These are phyloP conservation scores for Tanytarsus gracilentus DNA, from an alignment of 2,888 invertebrate species.

Conservation along the genomic window DNA sequence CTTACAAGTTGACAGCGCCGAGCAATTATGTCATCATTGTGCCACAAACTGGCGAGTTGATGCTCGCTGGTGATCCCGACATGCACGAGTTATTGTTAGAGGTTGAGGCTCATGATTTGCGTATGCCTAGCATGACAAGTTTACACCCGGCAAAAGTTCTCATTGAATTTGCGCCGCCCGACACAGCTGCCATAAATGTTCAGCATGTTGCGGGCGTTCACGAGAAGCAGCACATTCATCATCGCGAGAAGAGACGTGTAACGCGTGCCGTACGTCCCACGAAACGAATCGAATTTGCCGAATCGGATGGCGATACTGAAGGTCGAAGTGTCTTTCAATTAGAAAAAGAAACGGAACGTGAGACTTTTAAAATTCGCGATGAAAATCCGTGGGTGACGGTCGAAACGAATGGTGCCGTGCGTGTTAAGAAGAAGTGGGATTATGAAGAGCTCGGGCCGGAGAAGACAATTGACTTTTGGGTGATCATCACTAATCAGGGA, in stretches of 20 bases:
- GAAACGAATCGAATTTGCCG: conserved; percentile 83
- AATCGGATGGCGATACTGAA: conserved; percentile 81
- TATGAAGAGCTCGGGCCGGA: conserved; percentile 89
- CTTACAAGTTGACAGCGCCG: conserved; percentile 72
- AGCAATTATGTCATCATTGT: conserved; percentile 80
- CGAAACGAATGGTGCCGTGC: conserved; percentile 81
- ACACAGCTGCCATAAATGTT: conserved; percentile 51
- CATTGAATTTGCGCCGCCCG: conserved; percentile 58
- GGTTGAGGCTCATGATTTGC: conserved; percentile 74
- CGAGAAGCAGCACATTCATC: conserved; percentile 47
- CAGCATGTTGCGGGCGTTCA: conserved; percentile 46
- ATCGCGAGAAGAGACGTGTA: conserved; percentile 65
- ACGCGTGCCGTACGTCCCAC: conserved; percentile 90
- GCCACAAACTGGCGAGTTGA: conserved; percentile 84
- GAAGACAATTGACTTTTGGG: conserved; percentile 94
- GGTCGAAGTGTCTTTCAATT: conserved; percentile 80
- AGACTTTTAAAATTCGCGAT: conserved; percentile 86
- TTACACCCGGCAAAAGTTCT: conserved; percentile 64
- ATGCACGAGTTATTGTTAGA: conserved; percentile 58
- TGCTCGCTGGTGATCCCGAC: conserved; percentile 70
- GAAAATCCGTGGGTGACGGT: conserved; percentile 92
- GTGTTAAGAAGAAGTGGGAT: conserved; percentile 95
- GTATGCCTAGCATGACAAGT: conserved; percentile 62
- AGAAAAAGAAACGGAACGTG: conserved; percentile 85
- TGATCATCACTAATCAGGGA: conserved; percentile 83